Evolutionary conservation across 2,113 vertebrate species (phyloP).

Genomic region (Oncorhynchus masou): DNA sequence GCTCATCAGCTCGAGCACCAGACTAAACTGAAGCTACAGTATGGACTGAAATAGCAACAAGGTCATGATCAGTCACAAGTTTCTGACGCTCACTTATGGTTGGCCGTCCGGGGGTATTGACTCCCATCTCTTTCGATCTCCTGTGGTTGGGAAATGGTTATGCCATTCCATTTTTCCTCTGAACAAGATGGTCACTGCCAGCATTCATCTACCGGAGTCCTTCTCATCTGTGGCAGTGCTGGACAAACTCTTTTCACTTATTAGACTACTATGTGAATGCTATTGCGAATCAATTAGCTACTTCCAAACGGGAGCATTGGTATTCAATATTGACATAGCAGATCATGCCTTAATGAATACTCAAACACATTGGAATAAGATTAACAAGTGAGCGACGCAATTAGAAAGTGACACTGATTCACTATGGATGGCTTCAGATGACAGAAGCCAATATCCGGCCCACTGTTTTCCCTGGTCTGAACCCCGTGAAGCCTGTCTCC

Average conservation of each 20-base stretch:
- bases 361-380: too few species aligned
- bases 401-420: conserved; percentile 22
- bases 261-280: too few species aligned
- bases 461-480: not conserved
- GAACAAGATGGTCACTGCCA: too few species aligned
- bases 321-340: too few species aligned
- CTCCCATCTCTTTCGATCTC: not conserved
- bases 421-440: conserved; percentile 52
- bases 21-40: not conserved
- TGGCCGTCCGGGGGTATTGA: not conserved
- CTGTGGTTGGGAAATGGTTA: too few species aligned
- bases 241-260: too few species aligned
- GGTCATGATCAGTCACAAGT: not conserved
- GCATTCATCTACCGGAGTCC: too few species aligned
- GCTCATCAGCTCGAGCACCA: not conserved
- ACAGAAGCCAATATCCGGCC: conserved; percentile 21
- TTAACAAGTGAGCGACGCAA: not conserved
- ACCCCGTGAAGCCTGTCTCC: conserved; percentile 33
- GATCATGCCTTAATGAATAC: too few species aligned
- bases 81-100: not conserved
- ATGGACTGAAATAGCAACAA: not conserved
- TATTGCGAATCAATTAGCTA: too few species aligned
- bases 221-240: too few species aligned
- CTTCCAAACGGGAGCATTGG: too few species aligned
- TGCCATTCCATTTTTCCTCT: too few species aligned